Base-by-base conservation (phyloP, 2,888 invertebrate genomes). In the Eucriotettix oculatus region DNA sequence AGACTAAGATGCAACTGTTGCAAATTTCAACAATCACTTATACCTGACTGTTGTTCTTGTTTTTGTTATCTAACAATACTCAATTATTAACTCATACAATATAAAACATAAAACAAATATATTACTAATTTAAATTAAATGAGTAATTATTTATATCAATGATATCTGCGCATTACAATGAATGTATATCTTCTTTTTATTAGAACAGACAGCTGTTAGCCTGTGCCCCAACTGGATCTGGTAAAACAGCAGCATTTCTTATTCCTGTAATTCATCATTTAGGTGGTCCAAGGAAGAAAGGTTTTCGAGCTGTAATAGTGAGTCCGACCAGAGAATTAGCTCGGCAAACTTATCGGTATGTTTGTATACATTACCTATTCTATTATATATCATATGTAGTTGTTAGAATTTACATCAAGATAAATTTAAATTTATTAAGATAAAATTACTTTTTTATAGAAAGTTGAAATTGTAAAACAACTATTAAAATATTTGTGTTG, bases 221-320 rank as follows among this genome's bases (percentile, higher is more conserved):
- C 0, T 94, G 93, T 72, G 98, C 98, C 0, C 97, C 97, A 0
- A 99, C 98, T 0, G 98, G 98, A 1, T 96, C 95, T 0, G 98
- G 98, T 10, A 98, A 98, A 76, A 99, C 98, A 0, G 87, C 92
- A 1, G 94, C 97, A 0, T 98, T 97, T 74, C 77, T 97, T 0
- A 72, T 96, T 7, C 98, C 98, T 0, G 78, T 98, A 11, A 79
- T 98, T 43, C 85, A 92, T 68, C 76, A 81, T 0, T 76, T 97
- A 52, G 80, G 80, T 16, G 77, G 79, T 52, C 89, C 87, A 0
- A 76, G 78, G 66, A 84, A 83, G 57, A 78, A 81, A 29, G 95
- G 95, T 0, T 86, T 91, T 58, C 77, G 96, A 63, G 93, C 94
- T 10, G 75, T 98, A 1, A 82, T 98, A 55, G 77, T 98, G 12